Evolutionary conservation across 2,113 vertebrate genomes (phyloP).

Genomic region (Grallaria varia): DNA sequence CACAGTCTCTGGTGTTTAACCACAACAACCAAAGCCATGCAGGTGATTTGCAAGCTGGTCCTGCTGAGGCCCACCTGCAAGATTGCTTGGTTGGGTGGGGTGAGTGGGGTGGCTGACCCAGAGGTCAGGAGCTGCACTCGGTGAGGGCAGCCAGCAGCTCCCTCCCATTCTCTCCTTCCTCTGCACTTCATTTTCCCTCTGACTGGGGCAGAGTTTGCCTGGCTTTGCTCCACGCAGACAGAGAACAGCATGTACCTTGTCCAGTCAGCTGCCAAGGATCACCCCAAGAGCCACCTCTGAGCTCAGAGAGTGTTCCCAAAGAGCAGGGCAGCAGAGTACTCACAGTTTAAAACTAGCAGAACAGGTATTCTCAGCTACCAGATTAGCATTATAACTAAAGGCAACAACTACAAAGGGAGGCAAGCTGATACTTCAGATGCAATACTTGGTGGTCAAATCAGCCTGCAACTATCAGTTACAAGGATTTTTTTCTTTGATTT

Average conservation of each 20-base stretch:
- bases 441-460: background rate
- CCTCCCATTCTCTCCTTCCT: background rate
- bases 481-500: background rate
- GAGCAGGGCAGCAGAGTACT: background rate
- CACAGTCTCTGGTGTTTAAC: too few species aligned
- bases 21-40: fast-evolving
- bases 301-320: background rate
- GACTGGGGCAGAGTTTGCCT: background rate
- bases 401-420: background rate
- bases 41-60: background rate
- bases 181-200: background rate
- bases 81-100: fast-evolving
- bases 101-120: fast-evolving
- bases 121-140: fast-evolving
- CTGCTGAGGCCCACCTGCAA: background rate
- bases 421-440: background rate
- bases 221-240: fast-evolving
- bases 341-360: background rate
- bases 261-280: background rate
- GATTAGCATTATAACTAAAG: background rate
- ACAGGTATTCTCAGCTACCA: background rate
- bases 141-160: fast-evolving
- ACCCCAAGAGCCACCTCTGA: background rate
- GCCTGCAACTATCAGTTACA: fast-evolving
- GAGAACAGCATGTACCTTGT: background rate